These are phyloP conservation scores for Oscheius onirici DNA, from an alignment of 2,888 invertebrate genomes.

Conservation along the genomic window DNA sequence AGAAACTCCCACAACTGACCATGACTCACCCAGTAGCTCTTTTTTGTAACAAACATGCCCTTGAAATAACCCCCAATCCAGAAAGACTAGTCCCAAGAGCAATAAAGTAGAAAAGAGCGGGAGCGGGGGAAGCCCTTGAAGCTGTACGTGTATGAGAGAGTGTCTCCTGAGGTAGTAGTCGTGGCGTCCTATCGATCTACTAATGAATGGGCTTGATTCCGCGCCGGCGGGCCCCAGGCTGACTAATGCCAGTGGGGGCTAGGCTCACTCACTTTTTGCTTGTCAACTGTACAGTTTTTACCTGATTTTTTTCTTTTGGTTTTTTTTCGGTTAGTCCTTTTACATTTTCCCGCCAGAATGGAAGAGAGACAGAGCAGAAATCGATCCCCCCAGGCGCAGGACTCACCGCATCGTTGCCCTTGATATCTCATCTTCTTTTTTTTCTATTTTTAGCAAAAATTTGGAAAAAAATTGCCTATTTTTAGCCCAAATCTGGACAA, in stretches of 20 bases:
- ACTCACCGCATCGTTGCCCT: slow-evolving; percentile 6
- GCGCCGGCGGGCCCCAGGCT: slow-evolving; percentile 5
- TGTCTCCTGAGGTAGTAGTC: not conserved
- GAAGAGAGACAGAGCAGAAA: not conserved
- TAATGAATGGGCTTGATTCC: slow-evolving; percentile 29
- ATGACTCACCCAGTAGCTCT: not conserved
- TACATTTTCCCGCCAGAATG: no score
- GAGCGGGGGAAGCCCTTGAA: slow-evolving; percentile 7
- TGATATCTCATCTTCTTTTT: slow-evolving; percentile 5
- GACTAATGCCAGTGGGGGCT: slow-evolving; percentile 5
- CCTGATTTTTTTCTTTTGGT: not conserved
- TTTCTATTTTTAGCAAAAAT: no score
- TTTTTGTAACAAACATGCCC: not conserved
- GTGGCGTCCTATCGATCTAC: slow-evolving; percentile 15
- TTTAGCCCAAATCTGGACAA: no score
- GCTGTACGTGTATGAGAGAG: not conserved
- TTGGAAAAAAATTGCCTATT: no score
- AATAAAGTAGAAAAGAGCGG: not conserved
- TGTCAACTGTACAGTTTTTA: not conserved
- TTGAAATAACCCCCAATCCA: not conserved
- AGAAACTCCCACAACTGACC: not conserved
- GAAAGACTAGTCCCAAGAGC: no score
- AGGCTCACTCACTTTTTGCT: not conserved
- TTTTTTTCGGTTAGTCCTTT: no score
- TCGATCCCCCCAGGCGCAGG: slow-evolving; percentile 7